Conservation (phyloP, 2,888 invertebrate genomes). For the Drosophila ustulata region DNA sequence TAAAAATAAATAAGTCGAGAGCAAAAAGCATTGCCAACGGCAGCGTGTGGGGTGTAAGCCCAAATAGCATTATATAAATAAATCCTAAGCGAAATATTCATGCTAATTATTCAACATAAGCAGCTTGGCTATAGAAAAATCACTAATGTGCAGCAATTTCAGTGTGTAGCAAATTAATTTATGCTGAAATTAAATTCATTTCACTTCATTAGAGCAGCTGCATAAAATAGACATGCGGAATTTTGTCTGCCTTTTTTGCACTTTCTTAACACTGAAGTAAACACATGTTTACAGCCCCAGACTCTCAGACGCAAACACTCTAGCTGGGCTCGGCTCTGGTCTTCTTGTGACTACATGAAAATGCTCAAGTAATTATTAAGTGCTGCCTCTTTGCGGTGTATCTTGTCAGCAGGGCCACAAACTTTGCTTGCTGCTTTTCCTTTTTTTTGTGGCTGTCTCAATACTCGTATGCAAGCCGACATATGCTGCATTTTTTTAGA, state of each 20-base stretch:
- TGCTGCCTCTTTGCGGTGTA: constrained; percentile 72
- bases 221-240: constrained; percentile 60
- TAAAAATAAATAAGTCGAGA: constrained; percentile 50
- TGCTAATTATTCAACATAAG: constrained; percentile 59
- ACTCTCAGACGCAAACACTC: constrained; percentile 41
- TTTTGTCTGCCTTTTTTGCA: constrained; percentile 41
- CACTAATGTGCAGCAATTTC: not conserved
- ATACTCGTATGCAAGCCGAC: constrained; percentile 31
- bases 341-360: constrained; percentile 61
- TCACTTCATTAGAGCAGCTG: constrained; percentile 39
- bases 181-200: constrained; percentile 46
- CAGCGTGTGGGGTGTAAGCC: constrained; percentile 31
- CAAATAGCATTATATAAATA: constrained; percentile 51
- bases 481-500: constrained; percentile 45
- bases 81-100: constrained; percentile 50
- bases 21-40: constrained; percentile 34
- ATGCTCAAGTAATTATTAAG: constrained; percentile 80
- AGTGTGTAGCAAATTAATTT: constrained; percentile 13
- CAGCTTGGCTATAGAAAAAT: constrained; percentile 16
- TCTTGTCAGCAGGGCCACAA: constrained; percentile 45
- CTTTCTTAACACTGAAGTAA: constrained; percentile 67
- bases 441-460: constrained; percentile 33
- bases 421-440: constrained; percentile 26
- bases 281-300: constrained; percentile 69
- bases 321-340: constrained; percentile 9